These are phyloP conservation scores for Cerceris rybyensis DNA, from an alignment of 2,888 invertebrate genomes.

Conservation along the genomic window DNA sequence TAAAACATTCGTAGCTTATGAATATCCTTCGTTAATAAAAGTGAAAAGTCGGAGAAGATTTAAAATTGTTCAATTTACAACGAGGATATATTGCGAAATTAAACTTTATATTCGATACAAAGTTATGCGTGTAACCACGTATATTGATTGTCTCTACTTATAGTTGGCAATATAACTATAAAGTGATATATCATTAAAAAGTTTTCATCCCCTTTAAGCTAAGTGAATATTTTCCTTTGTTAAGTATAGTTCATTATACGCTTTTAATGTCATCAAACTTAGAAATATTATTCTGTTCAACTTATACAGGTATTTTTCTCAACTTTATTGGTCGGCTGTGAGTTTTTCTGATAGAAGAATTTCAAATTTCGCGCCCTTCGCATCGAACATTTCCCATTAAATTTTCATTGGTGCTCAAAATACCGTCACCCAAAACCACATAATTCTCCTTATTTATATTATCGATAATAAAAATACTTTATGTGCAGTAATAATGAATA, in stretches of 20 bases:
- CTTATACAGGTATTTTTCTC: no score
- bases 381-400: background rate
- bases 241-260: no score
- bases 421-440: no score
- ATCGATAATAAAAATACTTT: no score
- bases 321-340: conserved; percentile 11
- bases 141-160: conserved; percentile 63
- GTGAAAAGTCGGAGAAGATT: conserved; percentile 3
- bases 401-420: no score
- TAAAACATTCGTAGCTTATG: background rate
- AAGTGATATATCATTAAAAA: conserved; percentile 9
- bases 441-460: no score
- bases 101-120: conserved; percentile 24
- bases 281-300: no score
- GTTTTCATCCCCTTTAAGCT: background rate
- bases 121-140: conserved; percentile 20
- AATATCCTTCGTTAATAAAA: background rate
- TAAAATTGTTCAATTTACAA: conserved; percentile 2
- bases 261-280: no score
- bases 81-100: conserved; percentile 9
- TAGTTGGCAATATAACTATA: conserved; percentile 38
- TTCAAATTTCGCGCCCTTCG: conserved; percentile 5
- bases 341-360: conserved; percentile 5
- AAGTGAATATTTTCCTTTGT: background rate
- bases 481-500: no score